Evolutionary conservation across 1,140 invertebrate species (phyloP).

Genomic region (Drosophila mayri): DNA sequence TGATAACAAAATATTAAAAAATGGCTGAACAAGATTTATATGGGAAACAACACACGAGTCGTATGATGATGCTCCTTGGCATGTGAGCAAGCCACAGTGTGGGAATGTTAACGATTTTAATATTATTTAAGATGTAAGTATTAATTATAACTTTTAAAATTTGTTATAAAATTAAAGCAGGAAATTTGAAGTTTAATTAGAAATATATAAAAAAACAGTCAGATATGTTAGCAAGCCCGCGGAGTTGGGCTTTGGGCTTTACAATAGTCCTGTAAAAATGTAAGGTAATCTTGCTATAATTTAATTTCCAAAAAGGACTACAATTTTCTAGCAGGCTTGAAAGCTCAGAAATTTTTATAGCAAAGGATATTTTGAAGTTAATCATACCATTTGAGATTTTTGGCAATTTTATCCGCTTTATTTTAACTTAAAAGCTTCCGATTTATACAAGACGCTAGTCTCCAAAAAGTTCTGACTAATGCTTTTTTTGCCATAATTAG

Average conservation of each 20-base stretch:
- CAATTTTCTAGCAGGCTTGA: not conserved
- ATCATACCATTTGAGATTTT: not conserved
- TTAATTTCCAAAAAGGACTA: not conserved
- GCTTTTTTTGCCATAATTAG: not conserved
- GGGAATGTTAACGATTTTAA: not conserved
- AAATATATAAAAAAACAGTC: no score
- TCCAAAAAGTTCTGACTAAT: not conserved
- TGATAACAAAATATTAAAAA: constrained; percentile 14
- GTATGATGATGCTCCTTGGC: constrained; percentile 4
- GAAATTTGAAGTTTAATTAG: not conserved
- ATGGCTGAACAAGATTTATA: constrained; percentile 21
- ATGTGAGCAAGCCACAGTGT: not conserved
- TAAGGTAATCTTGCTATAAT: not conserved
- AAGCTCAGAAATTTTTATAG: not conserved
- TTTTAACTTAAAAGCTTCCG: not conserved
- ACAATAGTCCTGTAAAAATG: not conserved
- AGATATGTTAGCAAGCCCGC: not conserved
- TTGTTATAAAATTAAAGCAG: not conserved
- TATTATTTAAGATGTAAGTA: not conserved
- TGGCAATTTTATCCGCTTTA: constrained; percentile 4
- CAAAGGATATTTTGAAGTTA: not conserved
- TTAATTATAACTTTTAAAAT: not conserved
- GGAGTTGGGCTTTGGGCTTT: not conserved
- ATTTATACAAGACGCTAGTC: not conserved
- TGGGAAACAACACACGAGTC: not conserved